Conservation (phyloP, 1,140 invertebrate genomes). For the Aplysia californica region DNA sequence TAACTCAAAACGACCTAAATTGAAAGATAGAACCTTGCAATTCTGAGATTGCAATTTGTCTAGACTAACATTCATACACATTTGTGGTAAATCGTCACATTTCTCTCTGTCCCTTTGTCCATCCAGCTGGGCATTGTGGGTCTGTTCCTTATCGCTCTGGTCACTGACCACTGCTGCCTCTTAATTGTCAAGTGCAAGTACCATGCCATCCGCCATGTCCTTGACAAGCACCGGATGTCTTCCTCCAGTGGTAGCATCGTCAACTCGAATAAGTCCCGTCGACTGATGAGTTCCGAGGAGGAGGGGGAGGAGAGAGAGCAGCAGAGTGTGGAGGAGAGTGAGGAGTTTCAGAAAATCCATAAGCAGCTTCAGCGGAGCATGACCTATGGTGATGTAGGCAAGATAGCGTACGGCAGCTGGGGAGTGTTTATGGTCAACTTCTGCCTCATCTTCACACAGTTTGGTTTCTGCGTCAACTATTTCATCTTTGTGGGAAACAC, state of each 20-base stretch:
- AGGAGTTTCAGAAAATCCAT: slow-evolving; percentile 18
- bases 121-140: slow-evolving; percentile 57
- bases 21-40: no score
- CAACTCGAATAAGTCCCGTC: background rate
- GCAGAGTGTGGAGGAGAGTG: slow-evolving; percentile 18
- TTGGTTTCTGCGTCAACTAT: slow-evolving; percentile 61
- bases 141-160: slow-evolving; percentile 51
- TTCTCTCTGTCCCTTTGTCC: no score
- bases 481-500: slow-evolving; percentile 66
- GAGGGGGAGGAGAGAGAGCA: slow-evolving; percentile 2
- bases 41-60: no score
- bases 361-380: slow-evolving; percentile 36
- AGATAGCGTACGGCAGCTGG: slow-evolving; percentile 46
- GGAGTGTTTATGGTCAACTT: slow-evolving; percentile 57
- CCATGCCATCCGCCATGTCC: slow-evolving; percentile 44
- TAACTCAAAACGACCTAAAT: no score
- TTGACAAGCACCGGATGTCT: slow-evolving; percentile 20
- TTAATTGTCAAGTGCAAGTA: slow-evolving; percentile 64
- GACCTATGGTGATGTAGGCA: slow-evolving; percentile 63
- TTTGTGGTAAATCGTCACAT: no score
- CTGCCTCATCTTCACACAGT: slow-evolving; percentile 60
- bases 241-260: background rate
- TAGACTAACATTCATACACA: no score
- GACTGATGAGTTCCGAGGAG: background rate
- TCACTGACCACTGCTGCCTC: slow-evolving; percentile 64